Percentiles rank a stretch among this genome's conserved stretches.
These are phyloP conservation scores for Bostrychus sinensis DNA, from an alignment of 2,113 vertebrate genomes.

Conservation along the genomic window DNA sequence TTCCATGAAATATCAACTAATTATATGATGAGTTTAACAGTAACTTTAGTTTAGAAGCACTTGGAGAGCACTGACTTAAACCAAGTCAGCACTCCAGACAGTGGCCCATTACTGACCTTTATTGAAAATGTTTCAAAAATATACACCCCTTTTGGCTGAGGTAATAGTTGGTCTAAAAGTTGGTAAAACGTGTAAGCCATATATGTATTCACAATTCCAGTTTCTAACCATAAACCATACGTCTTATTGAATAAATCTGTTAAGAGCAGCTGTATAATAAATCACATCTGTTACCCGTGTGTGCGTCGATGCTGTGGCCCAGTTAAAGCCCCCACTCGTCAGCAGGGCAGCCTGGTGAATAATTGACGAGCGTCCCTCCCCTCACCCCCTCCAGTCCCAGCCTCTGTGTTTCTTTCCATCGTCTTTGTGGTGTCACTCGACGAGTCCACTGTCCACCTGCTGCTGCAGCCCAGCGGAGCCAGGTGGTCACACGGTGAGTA, in stretches of 20 bases:
- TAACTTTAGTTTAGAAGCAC: too few species aligned
- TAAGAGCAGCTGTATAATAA: constrained; percentile 35
- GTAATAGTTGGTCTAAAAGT: too few species aligned
- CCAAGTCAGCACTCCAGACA: too few species aligned
- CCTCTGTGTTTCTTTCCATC: constrained; percentile 64
- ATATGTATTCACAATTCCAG: too few species aligned
- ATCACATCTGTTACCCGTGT: constrained; percentile 44
- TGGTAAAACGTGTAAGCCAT: too few species aligned
- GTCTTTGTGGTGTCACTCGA: constrained; percentile 44
- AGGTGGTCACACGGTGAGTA: constrained; percentile 30
- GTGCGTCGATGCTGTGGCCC: constrained; percentile 51
- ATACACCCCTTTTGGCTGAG: too few species aligned
- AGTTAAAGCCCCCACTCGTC: constrained; percentile 38
- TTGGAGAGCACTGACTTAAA: too few species aligned
- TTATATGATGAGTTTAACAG: too few species aligned
- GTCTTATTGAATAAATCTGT: constrained; percentile 18
- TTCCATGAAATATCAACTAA: too few species aligned
- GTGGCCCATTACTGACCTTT: too few species aligned
- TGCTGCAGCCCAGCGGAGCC: background rate
- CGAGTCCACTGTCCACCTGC: constrained; percentile 51
- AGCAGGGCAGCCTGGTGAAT: constrained; percentile 62
- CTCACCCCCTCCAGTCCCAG: constrained; percentile 2
- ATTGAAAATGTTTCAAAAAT: too few species aligned
- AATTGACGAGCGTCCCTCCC: constrained; percentile 73
- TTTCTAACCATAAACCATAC: too few species aligned